Evolutionary conservation across 2,797 vertebrate species (phyloP), one percentile per base, ranked within the genome.

Genomic region (Darevskia mixta): DNA sequence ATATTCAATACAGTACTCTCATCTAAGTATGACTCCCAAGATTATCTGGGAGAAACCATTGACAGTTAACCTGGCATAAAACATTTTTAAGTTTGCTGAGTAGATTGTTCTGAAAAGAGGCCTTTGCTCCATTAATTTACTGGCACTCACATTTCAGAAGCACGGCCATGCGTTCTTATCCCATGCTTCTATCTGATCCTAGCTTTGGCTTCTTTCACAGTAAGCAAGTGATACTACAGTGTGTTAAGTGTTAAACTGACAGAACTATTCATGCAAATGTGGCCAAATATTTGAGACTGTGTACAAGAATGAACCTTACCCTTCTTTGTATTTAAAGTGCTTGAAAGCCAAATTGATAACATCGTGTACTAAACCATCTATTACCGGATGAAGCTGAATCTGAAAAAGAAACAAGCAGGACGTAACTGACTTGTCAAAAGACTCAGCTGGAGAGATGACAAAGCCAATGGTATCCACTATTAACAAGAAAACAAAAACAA

Each of bases 321-420:
- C 99, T 97, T 99, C 99, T 96, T 99, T 99, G 95, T 99, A 99
- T 96, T 98, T 99, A 97, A 99, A 99, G 98, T 99, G 99, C 96
- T 98, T 99, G 96, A 99, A 99, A 88, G 99, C 98, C 97, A 99
- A 95, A 95, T 99, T 99, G 95, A 99, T 98, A 90, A 99, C 98
- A 96, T 99, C 99, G 91, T 99, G 98, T 96, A 99, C 98, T 91
- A 99, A 98, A 95, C 98, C 98, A 96, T 99, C 99, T 95, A 99
- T 97, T 92, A 99, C 98, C 94, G 99, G 99, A 96, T 99, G 99
- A 88, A 99, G 98, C n/a, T 98, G 98, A 96, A 99, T 99, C 99
- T 99, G 97, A 84, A 67, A 97, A 95, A 93, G 9, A 92, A 13
- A 95, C 27, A 58, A 81, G 95, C 58, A 88, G 78, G 93, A 66